phyloP scores from a whole-genome alignment of 2,888 invertebrate species.

The Bugula neritina region DNA sequence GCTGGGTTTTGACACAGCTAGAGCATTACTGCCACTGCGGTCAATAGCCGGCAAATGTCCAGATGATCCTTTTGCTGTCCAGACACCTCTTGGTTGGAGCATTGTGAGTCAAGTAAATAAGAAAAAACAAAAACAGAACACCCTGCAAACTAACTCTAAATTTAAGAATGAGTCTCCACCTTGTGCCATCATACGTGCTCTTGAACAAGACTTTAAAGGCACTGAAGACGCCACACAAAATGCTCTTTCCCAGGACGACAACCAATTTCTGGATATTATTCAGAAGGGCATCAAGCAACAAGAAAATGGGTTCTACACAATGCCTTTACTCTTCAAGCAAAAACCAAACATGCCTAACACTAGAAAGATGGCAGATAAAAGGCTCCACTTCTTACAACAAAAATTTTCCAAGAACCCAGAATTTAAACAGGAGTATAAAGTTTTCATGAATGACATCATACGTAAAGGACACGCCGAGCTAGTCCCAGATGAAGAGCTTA shows the following conservation, averaged over 20 bases:
- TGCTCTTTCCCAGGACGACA: not conserved
- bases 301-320: conserved; percentile 28
- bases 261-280: not conserved
- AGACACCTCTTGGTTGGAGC: too few species aligned
- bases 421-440: conserved; percentile 14
- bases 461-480: conserved; percentile 29
- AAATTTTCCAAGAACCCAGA: conserved; percentile 15
- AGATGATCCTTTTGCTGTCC: too few species aligned
- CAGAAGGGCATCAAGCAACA: not conserved
- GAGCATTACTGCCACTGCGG: too few species aligned
- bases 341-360: conserved; percentile 27
- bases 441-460: conserved; percentile 26
- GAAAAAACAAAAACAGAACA: too few species aligned
- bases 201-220: not conserved
- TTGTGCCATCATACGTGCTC: not conserved
- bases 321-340: conserved; percentile 27
- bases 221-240: too few species aligned
- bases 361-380: not conserved
- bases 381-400: conserved; percentile 20
- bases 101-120: not conserved
- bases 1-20: too few species aligned
- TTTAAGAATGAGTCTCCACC: not conserved
- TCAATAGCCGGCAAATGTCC: too few species aligned
- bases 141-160: too few species aligned
- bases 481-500: conserved; percentile 17